Evolutionary conservation across 2,113 vertebrate species (phyloP).

Genomic region (Paraplagusia blochii): DNA sequence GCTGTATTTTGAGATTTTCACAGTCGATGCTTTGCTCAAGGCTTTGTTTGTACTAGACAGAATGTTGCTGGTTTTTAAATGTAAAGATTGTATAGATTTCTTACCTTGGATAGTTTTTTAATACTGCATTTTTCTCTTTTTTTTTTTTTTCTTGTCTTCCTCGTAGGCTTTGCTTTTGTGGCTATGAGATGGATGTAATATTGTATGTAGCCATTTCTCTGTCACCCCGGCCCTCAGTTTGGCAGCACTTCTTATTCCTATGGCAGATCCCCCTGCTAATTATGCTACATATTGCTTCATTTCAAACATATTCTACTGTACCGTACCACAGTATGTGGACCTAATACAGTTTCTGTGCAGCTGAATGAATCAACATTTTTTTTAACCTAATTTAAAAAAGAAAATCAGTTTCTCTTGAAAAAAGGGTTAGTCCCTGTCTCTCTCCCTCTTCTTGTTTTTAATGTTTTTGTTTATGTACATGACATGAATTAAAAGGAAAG

Average conservation of each 20-base stretch:
- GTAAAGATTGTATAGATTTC: slow-evolving; percentile 96
- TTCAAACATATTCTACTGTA: background rate
- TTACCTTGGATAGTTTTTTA: slow-evolving; percentile 86
- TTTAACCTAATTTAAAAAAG: slow-evolving; percentile 44
- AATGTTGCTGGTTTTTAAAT: slow-evolving; percentile 77
- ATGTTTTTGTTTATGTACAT: slow-evolving; percentile 45
- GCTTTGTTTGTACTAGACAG: slow-evolving; percentile 79
- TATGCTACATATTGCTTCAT: slow-evolving; percentile 20
- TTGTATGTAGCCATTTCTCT: slow-evolving; percentile 42
- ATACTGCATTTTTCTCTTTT: slow-evolving; percentile 42
- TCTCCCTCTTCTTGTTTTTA: slow-evolving; percentile 25
- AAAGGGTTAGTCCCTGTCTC: slow-evolving; percentile 37
- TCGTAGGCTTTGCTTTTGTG: slow-evolving; percentile 40
- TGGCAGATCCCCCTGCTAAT: slow-evolving; percentile 5
- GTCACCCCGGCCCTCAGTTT: slow-evolving; percentile 17
- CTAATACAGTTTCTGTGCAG: slow-evolving; percentile 35
- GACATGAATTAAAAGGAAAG: slow-evolving; percentile 54
- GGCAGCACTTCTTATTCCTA: slow-evolving; percentile 39
- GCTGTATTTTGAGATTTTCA: slow-evolving; percentile 93
- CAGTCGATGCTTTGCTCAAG: slow-evolving; percentile 79
- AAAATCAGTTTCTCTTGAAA: slow-evolving; percentile 44
- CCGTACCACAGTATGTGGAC: slow-evolving; percentile 12
- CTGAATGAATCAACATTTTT: slow-evolving; percentile 40
- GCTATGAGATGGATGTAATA: slow-evolving; percentile 36
- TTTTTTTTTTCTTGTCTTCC: slow-evolving; percentile 51